phyloP scores from a whole-genome alignment of 2,113 vertebrate genomes.

The Dasyurus viverrinus region DNA sequence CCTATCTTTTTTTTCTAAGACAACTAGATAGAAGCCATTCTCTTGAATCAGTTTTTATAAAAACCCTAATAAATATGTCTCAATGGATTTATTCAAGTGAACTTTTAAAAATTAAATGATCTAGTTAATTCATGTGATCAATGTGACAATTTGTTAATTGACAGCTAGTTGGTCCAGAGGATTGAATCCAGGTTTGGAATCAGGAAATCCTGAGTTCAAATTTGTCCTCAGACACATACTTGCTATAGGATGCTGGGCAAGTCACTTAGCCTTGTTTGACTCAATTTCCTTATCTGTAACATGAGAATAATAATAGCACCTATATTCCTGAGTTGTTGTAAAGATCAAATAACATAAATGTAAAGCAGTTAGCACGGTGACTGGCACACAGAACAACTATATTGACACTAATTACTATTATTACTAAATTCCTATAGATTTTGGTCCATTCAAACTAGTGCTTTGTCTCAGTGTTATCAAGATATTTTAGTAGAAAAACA shows the following conservation, averaged over 20 bases:
- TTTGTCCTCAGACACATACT: too few relatives aligned
- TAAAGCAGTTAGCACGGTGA: background rate
- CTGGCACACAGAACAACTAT: background rate
- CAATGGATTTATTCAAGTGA: slow-evolving; percentile 5
- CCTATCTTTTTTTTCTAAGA: too few relatives aligned
- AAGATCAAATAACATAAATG: background rate
- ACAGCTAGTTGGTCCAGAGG: too few relatives aligned
- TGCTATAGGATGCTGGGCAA: too few relatives aligned
- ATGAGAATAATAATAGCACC: too few relatives aligned
- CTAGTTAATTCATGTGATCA: slow-evolving; percentile 11
- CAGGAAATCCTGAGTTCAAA: too few relatives aligned
- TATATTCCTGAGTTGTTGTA: background rate
- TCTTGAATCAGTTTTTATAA: background rate
- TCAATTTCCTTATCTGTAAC: too few relatives aligned
- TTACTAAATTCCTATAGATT: background rate
- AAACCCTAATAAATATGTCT: background rate
- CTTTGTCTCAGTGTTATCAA: background rate
- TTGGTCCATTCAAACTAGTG: background rate
- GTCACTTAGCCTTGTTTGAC: too few relatives aligned
- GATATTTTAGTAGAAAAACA: background rate
- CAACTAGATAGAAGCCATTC: too few relatives aligned
- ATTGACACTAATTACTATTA: background rate
- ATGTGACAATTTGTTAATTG: background rate
- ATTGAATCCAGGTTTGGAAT: too few relatives aligned
- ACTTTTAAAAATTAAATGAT: background rate